These are phyloP conservation scores for Leptocoma aspasia DNA, from an alignment of 2,113 vertebrate species.

Conservation along the genomic window DNA sequence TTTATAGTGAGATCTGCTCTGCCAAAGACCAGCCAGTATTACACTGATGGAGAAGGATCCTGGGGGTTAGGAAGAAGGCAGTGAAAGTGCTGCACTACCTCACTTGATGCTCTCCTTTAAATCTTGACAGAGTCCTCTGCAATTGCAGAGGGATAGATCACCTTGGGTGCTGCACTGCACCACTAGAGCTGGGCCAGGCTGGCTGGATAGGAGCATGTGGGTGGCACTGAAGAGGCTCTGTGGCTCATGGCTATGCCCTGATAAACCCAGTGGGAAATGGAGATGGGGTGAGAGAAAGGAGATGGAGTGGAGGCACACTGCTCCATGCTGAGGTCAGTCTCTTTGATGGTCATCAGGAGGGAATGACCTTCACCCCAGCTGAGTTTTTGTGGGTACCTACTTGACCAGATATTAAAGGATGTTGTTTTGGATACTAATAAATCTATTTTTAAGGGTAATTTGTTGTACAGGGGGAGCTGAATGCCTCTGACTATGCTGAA, in stretches of 20 bases:
- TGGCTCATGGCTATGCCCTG: not conserved
- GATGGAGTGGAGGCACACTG: not conserved
- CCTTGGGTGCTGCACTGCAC: not conserved
- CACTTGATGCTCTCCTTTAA: not conserved
- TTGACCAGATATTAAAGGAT: not conserved
- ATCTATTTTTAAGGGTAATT: not conserved
- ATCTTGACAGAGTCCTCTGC: not conserved
- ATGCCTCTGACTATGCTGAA: not conserved
- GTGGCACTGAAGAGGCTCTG: not conserved
- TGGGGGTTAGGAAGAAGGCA: not conserved
- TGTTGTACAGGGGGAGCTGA: not conserved
- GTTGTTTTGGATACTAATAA: not conserved
- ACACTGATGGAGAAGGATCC: not conserved
- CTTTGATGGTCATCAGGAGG: not conserved
- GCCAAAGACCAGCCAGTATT: not conserved
- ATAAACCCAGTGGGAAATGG: not conserved
- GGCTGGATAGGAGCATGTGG: not conserved
- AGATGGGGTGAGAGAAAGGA: not conserved
- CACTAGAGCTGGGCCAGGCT: not conserved
- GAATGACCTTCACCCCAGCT: not conserved
- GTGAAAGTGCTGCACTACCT: not conserved
- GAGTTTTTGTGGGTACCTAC: not conserved
- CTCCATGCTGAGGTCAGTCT: not conserved
- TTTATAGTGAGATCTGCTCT: not conserved
- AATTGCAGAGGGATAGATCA: not conserved